Evolutionary conservation across 2,888 invertebrate genomes (phyloP).

Genomic region (Amphimallon solstitiale): DNA sequence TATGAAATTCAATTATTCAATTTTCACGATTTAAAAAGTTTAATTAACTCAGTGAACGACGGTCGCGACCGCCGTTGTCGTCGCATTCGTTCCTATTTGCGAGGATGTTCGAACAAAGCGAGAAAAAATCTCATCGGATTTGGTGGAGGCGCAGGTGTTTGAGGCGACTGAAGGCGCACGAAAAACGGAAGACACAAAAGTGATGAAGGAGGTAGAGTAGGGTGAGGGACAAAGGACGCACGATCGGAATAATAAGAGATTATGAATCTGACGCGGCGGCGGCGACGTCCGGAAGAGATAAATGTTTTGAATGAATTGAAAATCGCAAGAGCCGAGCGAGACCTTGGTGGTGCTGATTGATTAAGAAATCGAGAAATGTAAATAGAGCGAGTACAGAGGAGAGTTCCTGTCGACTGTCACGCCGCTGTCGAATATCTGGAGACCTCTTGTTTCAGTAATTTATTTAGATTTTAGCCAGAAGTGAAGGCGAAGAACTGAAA

Average conservation of each 20-base stretch:
- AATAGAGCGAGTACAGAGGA: background rate
- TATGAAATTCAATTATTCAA: slow-evolving; percentile 27
- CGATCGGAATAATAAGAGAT: slow-evolving; percentile 7
- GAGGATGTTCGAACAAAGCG: too few species aligned
- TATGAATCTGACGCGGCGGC: slow-evolving; percentile 23
- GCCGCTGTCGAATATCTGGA: too few species aligned
- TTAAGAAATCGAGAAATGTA: slow-evolving; percentile 24
- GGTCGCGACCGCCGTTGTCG: background rate
- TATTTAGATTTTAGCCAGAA: too few species aligned
- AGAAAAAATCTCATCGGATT: too few species aligned
- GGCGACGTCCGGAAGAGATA: slow-evolving; percentile 3
- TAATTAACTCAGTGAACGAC: slow-evolving; percentile 6
- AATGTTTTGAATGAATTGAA: slow-evolving; percentile 34
- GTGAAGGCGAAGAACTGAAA: too few species aligned
- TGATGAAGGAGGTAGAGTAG: background rate
- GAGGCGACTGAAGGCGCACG: background rate
- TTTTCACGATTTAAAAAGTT: slow-evolving; percentile 22
- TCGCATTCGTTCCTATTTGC: too few species aligned
- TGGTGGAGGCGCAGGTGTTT: too few species aligned
- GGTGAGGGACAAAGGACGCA: too few species aligned
- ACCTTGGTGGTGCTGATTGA: slow-evolving; percentile 21
- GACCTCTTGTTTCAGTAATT: too few species aligned
- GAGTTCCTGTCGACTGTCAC: too few species aligned
- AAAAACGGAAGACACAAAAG: background rate
- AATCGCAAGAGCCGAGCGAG: background rate